Conservation (phyloP, 2,797 vertebrate species). For the Tragopan temminckii region DNA sequence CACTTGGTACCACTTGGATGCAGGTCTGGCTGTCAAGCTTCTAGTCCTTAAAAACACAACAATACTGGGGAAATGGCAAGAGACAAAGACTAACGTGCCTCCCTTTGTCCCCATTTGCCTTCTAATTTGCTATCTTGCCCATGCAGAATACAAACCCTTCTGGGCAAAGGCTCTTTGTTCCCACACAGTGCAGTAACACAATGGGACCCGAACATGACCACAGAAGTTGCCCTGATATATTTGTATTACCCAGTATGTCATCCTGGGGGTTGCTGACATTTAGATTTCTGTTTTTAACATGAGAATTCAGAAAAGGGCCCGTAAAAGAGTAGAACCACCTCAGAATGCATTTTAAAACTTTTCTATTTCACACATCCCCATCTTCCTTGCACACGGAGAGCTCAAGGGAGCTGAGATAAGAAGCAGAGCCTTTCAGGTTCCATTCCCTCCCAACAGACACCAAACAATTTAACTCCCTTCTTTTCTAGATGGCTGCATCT, state of each 20-base stretch:
- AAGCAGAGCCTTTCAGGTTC: neutral
- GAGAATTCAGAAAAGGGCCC: neutral
- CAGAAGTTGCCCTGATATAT: neutral
- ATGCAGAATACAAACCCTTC: neutral
- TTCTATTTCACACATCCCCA: neutral
- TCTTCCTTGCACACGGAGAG: neutral
- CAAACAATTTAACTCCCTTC: neutral
- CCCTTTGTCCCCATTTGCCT: neutral
- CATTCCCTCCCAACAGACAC: neutral
- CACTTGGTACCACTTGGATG: neutral
- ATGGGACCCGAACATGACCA: neutral
- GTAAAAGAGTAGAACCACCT: neutral
- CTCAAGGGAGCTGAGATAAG: neutral
- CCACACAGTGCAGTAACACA: accelerated
- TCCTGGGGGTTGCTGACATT: neutral
- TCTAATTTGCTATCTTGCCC: neutral
- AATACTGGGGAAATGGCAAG: neutral
- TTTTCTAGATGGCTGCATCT: neutral
- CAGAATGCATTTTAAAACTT: neutral
- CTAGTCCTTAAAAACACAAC: neutral
- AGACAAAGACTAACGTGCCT: neutral
- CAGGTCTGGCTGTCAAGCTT: neutral
- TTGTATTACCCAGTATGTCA: neutral
- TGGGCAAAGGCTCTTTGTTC: neutral
- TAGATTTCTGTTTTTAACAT: neutral